Evolutionary conservation across 2,113 vertebrate species (phyloP).

Genomic region (Colinus virginianus): DNA sequence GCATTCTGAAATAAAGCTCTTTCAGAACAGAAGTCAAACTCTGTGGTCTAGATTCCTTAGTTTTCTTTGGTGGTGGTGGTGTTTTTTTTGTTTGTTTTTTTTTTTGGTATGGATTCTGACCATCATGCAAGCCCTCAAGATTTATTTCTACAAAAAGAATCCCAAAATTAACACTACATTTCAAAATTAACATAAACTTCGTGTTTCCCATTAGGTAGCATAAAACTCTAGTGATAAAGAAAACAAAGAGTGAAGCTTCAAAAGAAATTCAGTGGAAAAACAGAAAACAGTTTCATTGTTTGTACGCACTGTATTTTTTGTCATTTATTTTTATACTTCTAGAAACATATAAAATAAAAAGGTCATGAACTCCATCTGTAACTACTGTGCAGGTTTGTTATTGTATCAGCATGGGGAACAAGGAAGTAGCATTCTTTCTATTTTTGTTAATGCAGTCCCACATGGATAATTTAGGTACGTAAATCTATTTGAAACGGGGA

Average conservation of each 20-base stretch:
- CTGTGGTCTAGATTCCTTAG: fast-evolving
- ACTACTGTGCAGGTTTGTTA: not conserved
- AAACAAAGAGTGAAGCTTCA: not conserved
- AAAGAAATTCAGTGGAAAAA: not conserved
- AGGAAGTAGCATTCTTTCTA: not conserved
- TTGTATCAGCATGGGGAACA: not conserved
- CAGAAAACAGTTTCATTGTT: not conserved
- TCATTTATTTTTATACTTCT: not conserved
- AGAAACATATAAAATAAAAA: not conserved
- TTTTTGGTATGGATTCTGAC: not conserved
- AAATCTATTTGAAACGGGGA: not conserved
- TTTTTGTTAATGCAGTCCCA: not conserved
- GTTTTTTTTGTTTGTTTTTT: no score
- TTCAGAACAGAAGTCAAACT: not conserved
- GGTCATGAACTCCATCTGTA: not conserved
- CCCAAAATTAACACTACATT: not conserved
- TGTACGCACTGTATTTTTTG: not conserved
- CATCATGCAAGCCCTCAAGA: not conserved
- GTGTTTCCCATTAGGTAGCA: not conserved
- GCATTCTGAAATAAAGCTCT: not conserved
- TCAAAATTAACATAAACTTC: not conserved
- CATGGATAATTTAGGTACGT: not conserved
- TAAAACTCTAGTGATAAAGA: not conserved
- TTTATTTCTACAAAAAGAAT: not conserved
- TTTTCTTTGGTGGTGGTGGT: not conserved